Conservation (phyloP, 2,888 invertebrate genomes). For the Mesorhabditis sp. region DNA sequence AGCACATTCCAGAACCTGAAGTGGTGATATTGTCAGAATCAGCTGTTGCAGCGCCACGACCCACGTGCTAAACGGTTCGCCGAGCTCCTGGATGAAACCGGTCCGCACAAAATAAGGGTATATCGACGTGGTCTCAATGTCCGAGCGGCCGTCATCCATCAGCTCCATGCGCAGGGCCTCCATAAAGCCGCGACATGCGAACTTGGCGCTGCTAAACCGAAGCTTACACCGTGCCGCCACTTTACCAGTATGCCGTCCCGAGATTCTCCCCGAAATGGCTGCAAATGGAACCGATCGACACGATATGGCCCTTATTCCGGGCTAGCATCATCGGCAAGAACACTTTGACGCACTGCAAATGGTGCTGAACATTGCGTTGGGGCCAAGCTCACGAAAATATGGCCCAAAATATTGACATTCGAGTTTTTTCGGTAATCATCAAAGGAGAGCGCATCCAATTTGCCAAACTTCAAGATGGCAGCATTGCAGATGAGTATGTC, state of each 20-base stretch:
- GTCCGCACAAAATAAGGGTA: slow-evolving; percentile 30
- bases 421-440: slow-evolving; percentile 23
- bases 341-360: slow-evolving; percentile 20
- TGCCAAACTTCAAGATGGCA: slow-evolving; percentile 25
- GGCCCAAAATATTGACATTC: slow-evolving; percentile 28
- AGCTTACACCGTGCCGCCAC: no score
- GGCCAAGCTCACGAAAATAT: slow-evolving; percentile 19
- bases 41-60: slow-evolving; percentile 7
- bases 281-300: slow-evolving; percentile 27
- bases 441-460: slow-evolving; percentile 15
- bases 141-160: slow-evolving; percentile 15
- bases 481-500: slow-evolving; percentile 27
- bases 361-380: neutral
- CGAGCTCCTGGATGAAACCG: slow-evolving; percentile 18
- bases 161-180: slow-evolving; percentile 27
- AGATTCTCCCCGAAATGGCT: slow-evolving; percentile 27
- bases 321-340: slow-evolving; percentile 26
- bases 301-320: slow-evolving; percentile 22
- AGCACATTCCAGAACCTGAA: slow-evolving; percentile 27
- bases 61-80: slow-evolving; percentile 31
- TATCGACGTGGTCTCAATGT: slow-evolving; percentile 21
- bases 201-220: slow-evolving; percentile 23
- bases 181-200: slow-evolving; percentile 26
- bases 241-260: slow-evolving; percentile 30
- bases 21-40: neutral